Conservation (phyloP, 2,888 invertebrate genomes). For the Coronaproctus castanopsis region DNA sequence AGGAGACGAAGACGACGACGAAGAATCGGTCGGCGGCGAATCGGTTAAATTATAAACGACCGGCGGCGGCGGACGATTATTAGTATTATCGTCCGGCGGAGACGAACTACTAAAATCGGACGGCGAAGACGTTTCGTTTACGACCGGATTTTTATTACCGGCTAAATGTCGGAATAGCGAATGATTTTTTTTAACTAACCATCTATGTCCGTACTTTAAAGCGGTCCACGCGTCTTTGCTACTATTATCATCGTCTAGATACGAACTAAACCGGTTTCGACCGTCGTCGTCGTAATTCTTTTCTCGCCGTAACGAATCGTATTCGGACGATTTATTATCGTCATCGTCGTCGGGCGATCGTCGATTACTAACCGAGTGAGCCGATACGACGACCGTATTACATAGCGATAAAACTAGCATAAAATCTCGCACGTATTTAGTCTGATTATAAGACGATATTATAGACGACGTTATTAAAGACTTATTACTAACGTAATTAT, state of each 20-base stretch:
- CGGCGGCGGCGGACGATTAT: not conserved
- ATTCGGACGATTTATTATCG: not conserved
- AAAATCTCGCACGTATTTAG: conserved; percentile 66
- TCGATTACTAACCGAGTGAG: conserved; percentile 56
- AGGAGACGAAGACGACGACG: not conserved
- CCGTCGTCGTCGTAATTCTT: not conserved
- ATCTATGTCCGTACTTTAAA: not conserved
- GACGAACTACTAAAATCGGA: no score
- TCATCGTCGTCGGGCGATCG: not conserved
- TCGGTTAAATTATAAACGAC: not conserved
- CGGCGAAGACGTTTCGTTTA: no score
- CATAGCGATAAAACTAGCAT: conserved; percentile 78
- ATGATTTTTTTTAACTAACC: not conserved
- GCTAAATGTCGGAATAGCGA: not conserved
- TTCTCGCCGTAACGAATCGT: not conserved
- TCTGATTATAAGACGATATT: conserved; percentile 28
- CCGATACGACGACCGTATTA: conserved; percentile 88
- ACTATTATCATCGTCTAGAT: not conserved
- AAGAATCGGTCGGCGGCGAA: not conserved
- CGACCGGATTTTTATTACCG: not conserved
- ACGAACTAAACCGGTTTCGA: no score
- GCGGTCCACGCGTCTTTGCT: not conserved
- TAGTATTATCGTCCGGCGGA: no score
- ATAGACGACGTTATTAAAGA: not conserved
- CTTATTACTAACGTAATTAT: not conserved